Evolutionary conservation across 2,888 invertebrate species (phyloP), one percentile per base, ranked within the genome.

Genomic region (Agonopterix arenella): DNA sequence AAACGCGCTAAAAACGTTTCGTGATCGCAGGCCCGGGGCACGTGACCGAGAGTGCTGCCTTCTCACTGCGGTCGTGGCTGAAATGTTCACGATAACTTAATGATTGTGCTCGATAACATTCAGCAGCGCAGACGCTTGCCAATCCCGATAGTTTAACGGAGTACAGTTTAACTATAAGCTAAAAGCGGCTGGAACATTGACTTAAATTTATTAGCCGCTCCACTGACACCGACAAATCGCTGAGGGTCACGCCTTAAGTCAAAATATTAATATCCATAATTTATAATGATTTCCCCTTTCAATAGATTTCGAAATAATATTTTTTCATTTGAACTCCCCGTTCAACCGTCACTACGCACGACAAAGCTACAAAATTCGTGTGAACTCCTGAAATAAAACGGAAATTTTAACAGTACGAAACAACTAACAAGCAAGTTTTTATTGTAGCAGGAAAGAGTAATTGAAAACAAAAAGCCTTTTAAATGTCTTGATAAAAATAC

Each of bases 11-110:
- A 81, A 82, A 82, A 82, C 78, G 73, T 82, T 84, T 80, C 66
- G 70, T 75, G 76, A 76, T 80, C 70, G 73, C 66, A 82, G 85
- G 83, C 82, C 76, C 66, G 82, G 85, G 83, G 83, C 76, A 74
- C 83, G 85, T 84, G 82, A 82, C 76, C 63, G 53, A 61, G 57
- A 53, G 51, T 47, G 52, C 53, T 43, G 52, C 46, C 40, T 45
- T 18, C 28, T 11, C 40, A 45, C 51, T 13, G 38, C 40, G 11
- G 4, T 48, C 7, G 42, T 40, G 43, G 44, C 52, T 13, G 47
- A 45, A 28, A 28, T 5, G 55, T 54, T 40, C 4, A n/a, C 40
- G n/a, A 40, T 40, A 40, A 40, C 10, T 40, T 40, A 40, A 40
- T n/a, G n/a, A 40, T 40, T 40, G 40, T n/a, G 40, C 10, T n/a